Percentiles rank a stretch among this genome's conserved stretches.
phyloP scores from a whole-genome alignment of 1,140 invertebrate species.

The Maconellicoccus hirsutus region DNA sequence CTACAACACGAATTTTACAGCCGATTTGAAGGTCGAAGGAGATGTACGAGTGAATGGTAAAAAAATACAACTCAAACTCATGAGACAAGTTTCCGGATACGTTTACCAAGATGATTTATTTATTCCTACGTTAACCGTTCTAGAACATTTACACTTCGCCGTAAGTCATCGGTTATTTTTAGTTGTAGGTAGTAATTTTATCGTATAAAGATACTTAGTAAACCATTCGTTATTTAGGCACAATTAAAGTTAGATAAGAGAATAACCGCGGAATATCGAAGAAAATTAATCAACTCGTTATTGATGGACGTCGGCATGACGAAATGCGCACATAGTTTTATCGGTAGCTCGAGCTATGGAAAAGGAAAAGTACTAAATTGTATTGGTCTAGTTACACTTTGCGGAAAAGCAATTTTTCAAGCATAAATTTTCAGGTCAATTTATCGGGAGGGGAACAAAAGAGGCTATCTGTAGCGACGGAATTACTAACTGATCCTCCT shows the following conservation, averaged over 20 bases:
- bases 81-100: slow-evolving; percentile 54
- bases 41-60: slow-evolving; percentile 16
- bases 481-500: slow-evolving; percentile 81
- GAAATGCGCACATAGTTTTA: slow-evolving; percentile 54
- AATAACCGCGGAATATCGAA: slow-evolving; percentile 43
- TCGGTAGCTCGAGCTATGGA: slow-evolving; percentile 44
- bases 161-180: slow-evolving; percentile 39
- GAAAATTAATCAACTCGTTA: slow-evolving; percentile 54
- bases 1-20: too few relatives aligned
- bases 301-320: slow-evolving; percentile 59
- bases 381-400: neutral
- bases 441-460: slow-evolving; percentile 92
- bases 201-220: too few relatives aligned
- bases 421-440: slow-evolving; percentile 36
- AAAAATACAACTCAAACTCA: neutral
- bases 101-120: slow-evolving; percentile 92
- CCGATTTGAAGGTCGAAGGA: slow-evolving; percentile 16
- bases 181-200: neutral
- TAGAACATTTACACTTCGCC: slow-evolving; percentile 83
- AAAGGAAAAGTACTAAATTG: slow-evolving; percentile 16
- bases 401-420: neutral
- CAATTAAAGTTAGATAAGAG: slow-evolving; percentile 62
- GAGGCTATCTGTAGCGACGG: slow-evolving; percentile 81
- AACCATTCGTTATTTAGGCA: slow-evolving; percentile 42
- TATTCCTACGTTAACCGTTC: slow-evolving; percentile 70